Evolutionary conservation across 2,797 vertebrate genomes (phyloP).

Genomic region (Salmo trutta): DNA sequence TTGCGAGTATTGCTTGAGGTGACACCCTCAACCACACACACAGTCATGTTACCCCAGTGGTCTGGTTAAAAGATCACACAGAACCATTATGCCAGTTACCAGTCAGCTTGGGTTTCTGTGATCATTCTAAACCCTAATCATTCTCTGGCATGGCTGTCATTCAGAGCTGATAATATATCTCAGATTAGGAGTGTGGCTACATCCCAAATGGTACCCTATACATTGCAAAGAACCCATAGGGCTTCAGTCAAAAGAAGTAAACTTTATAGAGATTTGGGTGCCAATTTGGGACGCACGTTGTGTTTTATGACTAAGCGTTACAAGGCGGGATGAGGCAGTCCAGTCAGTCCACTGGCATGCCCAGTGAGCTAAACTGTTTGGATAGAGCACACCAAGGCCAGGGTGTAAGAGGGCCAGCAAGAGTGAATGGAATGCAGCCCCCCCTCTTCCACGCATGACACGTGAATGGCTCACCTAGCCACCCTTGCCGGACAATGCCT

Average conservation of each 20-base stretch:
- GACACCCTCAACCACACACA: not conserved
- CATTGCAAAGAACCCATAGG: too few species aligned
- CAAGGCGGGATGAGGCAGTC: not conserved
- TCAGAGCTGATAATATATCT: not conserved
- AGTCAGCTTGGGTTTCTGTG: not conserved
- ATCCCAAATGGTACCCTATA: too few species aligned
- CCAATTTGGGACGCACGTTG: not conserved
- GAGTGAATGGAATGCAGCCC: not conserved
- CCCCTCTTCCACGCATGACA: not conserved
- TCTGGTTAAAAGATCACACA: not conserved
- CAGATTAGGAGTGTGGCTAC: not conserved
- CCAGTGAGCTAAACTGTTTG: not conserved
- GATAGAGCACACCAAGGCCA: not conserved
- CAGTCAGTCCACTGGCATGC: not conserved
- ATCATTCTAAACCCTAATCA: not conserved
- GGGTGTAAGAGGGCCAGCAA: not conserved
- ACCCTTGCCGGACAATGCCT: not conserved
- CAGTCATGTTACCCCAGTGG: constrained; percentile 6
- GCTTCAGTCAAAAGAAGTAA: too few species aligned
- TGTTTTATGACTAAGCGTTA: constrained; percentile 5
- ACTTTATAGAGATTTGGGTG: too few species aligned
- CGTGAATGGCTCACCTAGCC: not conserved
- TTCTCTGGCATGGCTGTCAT: not conserved
- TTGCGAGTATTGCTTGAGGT: not conserved
- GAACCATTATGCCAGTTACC: not conserved